Percentiles rank a stretch among this genome's conserved stretches.
Evolutionary conservation across 2,113 vertebrate genomes (phyloP).

Genomic region (Heloderma charlesbogerti): DNA sequence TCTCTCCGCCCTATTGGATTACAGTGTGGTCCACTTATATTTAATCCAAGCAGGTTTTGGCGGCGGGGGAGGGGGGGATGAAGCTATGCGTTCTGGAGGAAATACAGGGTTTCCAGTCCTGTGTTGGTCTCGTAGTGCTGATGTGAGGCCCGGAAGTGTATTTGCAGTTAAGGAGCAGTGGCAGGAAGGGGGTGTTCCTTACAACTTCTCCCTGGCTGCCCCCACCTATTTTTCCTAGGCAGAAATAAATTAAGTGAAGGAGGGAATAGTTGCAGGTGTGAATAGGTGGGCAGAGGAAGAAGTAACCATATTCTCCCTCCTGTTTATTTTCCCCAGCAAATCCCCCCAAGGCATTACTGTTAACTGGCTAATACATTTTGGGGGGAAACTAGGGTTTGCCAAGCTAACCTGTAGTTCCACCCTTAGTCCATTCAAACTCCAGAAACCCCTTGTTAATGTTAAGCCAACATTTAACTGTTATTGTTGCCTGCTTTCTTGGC

Average conservation of each 20-base stretch:
- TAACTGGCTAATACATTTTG: background rate
- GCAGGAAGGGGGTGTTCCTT: no score
- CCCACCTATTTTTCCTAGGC: background rate
- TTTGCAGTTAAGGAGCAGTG: background rate
- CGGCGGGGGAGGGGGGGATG: no score
- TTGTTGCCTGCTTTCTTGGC: background rate
- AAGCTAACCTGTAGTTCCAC: background rate
- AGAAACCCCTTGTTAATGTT: background rate
- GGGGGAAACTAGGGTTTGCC: background rate
- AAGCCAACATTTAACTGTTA: background rate
- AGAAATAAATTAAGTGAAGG: background rate
- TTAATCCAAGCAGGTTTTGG: no score
- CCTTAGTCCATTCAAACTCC: background rate
- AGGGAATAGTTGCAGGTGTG: background rate
- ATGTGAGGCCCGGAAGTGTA: background rate
- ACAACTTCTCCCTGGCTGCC: background rate
- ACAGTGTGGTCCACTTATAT: background rate
- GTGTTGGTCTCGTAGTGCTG: background rate
- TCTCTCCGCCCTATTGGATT: background rate
- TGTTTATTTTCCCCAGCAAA: background rate
- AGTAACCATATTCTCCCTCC: background rate
- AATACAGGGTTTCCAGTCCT: background rate
- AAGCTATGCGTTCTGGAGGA: background rate
- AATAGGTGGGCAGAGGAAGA: background rate
- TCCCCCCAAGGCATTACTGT: background rate